Percentiles rank a stretch among this genome's conserved stretches.
Evolutionary conservation across 2,888 invertebrate genomes (phyloP).

Genomic region (Adela reaumurella): DNA sequence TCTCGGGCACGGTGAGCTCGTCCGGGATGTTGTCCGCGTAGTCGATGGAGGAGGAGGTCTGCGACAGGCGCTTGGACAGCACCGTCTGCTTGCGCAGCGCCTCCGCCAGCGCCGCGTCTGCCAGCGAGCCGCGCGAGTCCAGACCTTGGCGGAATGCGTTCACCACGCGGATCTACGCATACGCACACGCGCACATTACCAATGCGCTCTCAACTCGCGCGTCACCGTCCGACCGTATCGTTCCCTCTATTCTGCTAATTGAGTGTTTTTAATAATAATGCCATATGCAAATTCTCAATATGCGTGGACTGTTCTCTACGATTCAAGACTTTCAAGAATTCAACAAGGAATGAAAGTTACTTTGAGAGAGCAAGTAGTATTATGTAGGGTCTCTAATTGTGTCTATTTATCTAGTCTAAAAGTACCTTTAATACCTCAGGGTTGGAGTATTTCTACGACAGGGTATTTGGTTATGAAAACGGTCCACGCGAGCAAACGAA

Average conservation of each 20-base stretch:
- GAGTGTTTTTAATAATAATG: no score
- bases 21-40: conserved; percentile 87
- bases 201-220: conserved; percentile 4
- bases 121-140: conserved; percentile 92
- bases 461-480: no score
- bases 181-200: conserved; percentile 43
- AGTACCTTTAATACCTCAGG: no score
- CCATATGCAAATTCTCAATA: no score
- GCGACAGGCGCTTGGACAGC: conserved; percentile 86
- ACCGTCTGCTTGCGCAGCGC: conserved; percentile 92
- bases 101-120: conserved; percentile 88
- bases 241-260: no score
- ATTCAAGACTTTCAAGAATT: no score
- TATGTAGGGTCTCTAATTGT: no score
- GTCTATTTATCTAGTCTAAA: no score
- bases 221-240: background rate
- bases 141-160: conserved; percentile 99
- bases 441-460: no score
- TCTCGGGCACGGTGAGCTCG: conserved; percentile 84
- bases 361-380: no score
- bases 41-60: conserved; percentile 84
- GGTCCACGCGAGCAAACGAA: background rate
- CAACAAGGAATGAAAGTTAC: no score
- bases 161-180: conserved; percentile 99
- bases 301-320: no score